Conservation (phyloP, 1,140 invertebrate species). For the Drosophila oshimai region DNA sequence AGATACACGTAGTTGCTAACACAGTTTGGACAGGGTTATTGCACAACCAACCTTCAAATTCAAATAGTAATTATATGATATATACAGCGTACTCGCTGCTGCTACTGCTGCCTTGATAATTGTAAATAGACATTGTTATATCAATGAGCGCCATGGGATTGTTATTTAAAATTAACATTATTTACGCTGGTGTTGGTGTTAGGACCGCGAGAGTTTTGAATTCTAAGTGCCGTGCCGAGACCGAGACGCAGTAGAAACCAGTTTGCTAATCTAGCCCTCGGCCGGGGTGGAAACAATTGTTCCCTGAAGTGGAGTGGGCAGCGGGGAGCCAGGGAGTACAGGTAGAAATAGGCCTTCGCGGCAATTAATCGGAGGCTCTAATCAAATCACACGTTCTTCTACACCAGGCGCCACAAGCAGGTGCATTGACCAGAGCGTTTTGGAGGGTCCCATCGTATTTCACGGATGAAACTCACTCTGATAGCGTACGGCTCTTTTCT, state of each 20-base stretch:
- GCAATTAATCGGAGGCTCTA: background rate
- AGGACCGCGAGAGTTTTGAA: background rate
- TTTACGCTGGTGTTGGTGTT: slow-evolving; percentile 14
- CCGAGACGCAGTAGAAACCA: slow-evolving; percentile 30
- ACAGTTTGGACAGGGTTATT: slow-evolving; percentile 16
- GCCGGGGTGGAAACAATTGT: slow-evolving; percentile 8
- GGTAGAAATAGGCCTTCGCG: background rate
- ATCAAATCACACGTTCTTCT: background rate
- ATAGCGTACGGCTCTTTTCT: background rate
- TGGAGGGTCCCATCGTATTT: background rate
- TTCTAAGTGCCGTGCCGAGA: background rate
- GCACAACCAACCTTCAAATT: slow-evolving; percentile 31
- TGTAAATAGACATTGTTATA: slow-evolving; percentile 51
- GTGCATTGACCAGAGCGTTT: slow-evolving; percentile 21
- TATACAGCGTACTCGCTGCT: background rate
- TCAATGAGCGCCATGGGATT: slow-evolving; percentile 30
- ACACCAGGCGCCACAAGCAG: background rate
- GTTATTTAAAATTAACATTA: slow-evolving; percentile 52
- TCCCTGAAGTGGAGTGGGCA: background rate
- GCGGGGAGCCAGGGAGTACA: background rate
- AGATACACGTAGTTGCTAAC: slow-evolving; percentile 14
- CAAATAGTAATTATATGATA: slow-evolving; percentile 27
- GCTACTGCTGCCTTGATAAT: slow-evolving; percentile 32
- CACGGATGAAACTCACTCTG: slow-evolving; percentile 11
- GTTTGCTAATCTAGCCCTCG: slow-evolving; percentile 39